phyloP scores from a whole-genome alignment of 1,140 invertebrate species.

The Bathynomus jamesi region DNA sequence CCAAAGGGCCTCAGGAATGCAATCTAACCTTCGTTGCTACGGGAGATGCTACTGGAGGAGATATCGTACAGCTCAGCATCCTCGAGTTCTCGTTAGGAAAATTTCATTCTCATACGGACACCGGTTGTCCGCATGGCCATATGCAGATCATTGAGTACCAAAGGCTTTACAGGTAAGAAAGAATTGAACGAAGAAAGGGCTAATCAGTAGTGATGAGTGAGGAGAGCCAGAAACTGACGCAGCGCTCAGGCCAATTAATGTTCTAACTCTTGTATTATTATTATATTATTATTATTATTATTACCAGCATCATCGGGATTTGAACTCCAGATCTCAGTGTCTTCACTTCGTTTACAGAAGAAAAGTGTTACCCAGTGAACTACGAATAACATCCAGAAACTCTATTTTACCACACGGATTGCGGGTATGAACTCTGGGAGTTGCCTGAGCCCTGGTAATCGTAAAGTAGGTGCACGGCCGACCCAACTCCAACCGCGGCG shows the following conservation, averaged over 20 bases:
- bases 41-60: not conserved
- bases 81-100: constrained; percentile 14
- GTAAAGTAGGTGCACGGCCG: no score
- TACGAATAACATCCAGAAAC: not conserved
- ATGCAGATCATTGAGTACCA: constrained; percentile 21
- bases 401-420: not conserved
- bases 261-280: no score
- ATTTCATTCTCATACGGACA: constrained; percentile 15
- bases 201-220: not conserved
- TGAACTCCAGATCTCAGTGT: no score
- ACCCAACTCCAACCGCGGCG: no score
- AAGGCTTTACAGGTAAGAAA: constrained; percentile 10
- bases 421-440: not conserved
- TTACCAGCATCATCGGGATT: no score
- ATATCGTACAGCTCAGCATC: constrained; percentile 13
- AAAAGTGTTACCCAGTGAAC: no score
- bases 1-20: constrained; percentile 9
- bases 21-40: constrained; percentile 16
- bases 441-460: not conserved
- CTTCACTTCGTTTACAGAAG: no score
- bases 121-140: constrained; percentile 15
- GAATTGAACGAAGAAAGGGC: not conserved
- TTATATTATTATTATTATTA: no score
- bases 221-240: not conserved
- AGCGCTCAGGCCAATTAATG: no score